Base-by-base conservation (phyloP, 1,140 invertebrate genomes). In the Aphidius ervi region DNA sequence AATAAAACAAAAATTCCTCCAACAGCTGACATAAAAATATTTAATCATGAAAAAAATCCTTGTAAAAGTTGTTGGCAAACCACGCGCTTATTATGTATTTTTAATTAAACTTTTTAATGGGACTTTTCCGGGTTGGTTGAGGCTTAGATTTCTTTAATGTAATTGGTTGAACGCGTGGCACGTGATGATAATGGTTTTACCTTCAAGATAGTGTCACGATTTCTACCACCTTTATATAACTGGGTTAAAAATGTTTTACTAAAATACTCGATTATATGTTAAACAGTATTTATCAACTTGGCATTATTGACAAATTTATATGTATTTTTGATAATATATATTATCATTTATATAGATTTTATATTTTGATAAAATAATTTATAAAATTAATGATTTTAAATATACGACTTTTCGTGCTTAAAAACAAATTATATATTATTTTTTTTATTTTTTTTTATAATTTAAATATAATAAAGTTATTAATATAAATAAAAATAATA, bases 101-200 rank as follows among this genome's bases (percentile, higher is more conserved):
- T 59, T 59, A 59, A 59, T 59, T 59, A 59, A 59, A 59, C 5
- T 59, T 59, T 52, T 59, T 31, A 53, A 52, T 43, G 42, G 43
- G 42, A 53, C 9, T 46, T 46, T 9, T 37, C 23, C 23, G 23
- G 23, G 23, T n/a, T 16, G 6, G 9, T 9, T n/a, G 9, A 39
- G 20, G 37, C 41, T n/a, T 6, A 31, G 7, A 23, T 46, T 58
- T 50, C 39, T 49, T 49, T 50, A 5, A 10, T 42, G 46, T 56
- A 46, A 56, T 46, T 56, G 42, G 40, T 46, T 31, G 23, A 31
- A 20, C 9, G 42, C 55, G 43, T 56, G 45, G 55, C 55, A 56
- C 41, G 55, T 56, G 40, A 56, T 45, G 43, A 45, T 56, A 56
- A 56, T 46, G 10, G 16, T 46, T 41, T 53, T 23, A 9, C 6